Base-by-base conservation (phyloP, 2,888 invertebrate species). In the Apoda limacodes region DNA sequence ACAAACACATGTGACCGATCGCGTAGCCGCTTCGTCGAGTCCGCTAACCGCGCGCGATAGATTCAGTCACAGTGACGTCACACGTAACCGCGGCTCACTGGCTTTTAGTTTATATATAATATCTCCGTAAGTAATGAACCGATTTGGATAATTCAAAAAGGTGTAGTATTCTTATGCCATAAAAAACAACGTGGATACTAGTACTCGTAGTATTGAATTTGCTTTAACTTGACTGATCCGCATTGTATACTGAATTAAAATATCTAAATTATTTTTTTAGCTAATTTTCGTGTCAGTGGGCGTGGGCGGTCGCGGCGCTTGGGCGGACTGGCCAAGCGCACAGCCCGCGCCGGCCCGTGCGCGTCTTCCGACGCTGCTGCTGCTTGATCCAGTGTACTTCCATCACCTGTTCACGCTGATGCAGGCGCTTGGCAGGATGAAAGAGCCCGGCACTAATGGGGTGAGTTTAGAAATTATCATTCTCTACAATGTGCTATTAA, bases 201-300 rank as follows among this genome's bases (percentile, higher is more conserved):
- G n/a, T n/a, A n/a, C n/a, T n/a, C n/a, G n/a, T n/a, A n/a, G n/a
- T n/a, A n/a, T n/a, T n/a, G n/a, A n/a, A n/a, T n/a, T n/a, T n/a
- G n/a, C n/a, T n/a, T n/a, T n/a, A n/a, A n/a, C n/a, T n/a, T n/a
- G n/a, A n/a, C n/a, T n/a, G n/a, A n/a, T n/a, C n/a, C 17, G 5
- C 7, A 17, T 17, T 17, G 5, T 17, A 7, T 17, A 17, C 7
- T 5, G 7, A 17, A 17, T 5, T 17, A 17, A 17, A 17, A 17
- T 17, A 17, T 17, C 7, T 17, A 17, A 17, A 17, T 17, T 17
- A 7, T 17, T 17, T 17, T 17, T 17, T 17, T 17, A 91, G 88
- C 80, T 95, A 67, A 92, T 96, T 25, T 95, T 94, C 67, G 93
- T 95, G 31, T 95, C 95, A 0, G 85, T 95, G 57, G 94, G 95